Percentiles rank a stretch among this genome's conserved stretches.
Conservation (phyloP, 2,113 vertebrate species). For the Pelecanoides urinatrix region DNA sequence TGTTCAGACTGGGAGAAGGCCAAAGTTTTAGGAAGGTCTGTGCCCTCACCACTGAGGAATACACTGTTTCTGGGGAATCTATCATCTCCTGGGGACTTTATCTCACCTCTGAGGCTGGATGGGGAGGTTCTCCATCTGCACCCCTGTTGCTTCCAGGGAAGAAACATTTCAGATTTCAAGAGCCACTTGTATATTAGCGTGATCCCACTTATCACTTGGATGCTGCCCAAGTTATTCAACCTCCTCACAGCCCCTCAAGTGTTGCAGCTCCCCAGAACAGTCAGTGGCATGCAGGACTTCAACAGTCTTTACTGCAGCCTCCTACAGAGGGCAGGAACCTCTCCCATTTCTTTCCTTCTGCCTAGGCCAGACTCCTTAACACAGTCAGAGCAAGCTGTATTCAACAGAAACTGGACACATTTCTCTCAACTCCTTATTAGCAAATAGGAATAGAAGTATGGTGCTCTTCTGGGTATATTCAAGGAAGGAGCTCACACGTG, state of each 20-base stretch:
- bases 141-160: background rate
- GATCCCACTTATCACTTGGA: accelerated
- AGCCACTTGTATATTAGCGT: background rate
- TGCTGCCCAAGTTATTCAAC: background rate
- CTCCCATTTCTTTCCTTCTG: background rate
- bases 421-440: background rate
- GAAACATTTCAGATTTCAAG: background rate
- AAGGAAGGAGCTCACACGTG: background rate
- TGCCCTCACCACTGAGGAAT: background rate
- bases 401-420: background rate
- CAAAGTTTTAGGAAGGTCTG: background rate
- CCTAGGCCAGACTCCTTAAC: background rate
- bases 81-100: background rate
- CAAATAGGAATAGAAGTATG: background rate
- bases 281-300: background rate
- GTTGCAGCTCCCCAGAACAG: background rate
- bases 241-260: background rate
- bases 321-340: background rate
- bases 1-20: background rate
- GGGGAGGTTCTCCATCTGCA: background rate
- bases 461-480: background rate
- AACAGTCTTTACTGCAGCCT: background rate
- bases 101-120: background rate
- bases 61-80: background rate
- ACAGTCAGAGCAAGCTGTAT: background rate